Conservation (phyloP, 2,888 invertebrate species). For the Eupithecia centaureata region DNA sequence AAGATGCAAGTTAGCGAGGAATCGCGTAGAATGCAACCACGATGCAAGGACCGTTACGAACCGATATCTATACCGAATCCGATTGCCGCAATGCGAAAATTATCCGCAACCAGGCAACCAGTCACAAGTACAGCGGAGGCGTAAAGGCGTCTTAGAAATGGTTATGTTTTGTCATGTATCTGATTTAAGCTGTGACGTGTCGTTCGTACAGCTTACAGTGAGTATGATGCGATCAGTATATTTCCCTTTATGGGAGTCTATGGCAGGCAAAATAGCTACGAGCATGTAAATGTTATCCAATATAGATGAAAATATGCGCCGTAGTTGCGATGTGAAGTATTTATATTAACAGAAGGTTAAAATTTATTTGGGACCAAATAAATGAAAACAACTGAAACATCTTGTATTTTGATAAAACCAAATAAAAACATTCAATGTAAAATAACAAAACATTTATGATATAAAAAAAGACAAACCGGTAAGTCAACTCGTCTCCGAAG, state of each 20-base stretch:
- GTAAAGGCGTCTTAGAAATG: conserved; percentile 73
- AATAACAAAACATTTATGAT: conserved; percentile 19
- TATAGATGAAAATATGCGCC: neutral
- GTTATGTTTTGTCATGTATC: conserved; percentile 79
- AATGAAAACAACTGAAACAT: neutral
- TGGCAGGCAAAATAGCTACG: conserved; percentile 40
- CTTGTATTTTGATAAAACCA: neutral
- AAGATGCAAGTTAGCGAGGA: conserved; percentile 63
- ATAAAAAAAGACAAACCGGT: conserved; percentile 30
- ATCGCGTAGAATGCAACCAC: conserved; percentile 71
- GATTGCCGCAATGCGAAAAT: conserved; percentile 80
- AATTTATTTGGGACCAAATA: neutral
- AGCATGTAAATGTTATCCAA: neutral
- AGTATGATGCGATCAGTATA: conserved; percentile 70
- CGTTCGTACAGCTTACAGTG: conserved; percentile 71
- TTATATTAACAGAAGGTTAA: neutral
- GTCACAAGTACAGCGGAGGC: conserved; percentile 64
- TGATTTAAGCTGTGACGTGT: conserved; percentile 75
- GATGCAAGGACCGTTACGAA: conserved; percentile 75
- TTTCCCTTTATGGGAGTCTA: conserved; percentile 65
- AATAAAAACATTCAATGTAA: neutral
- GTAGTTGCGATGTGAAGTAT: neutral
- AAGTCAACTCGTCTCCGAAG: conserved; percentile 17
- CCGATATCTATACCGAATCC: conserved; percentile 72
- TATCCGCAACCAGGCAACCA: conserved; percentile 61